Percentiles rank a stretch among this genome's conserved stretches.
These are phyloP conservation scores for Teinopalpus imperialis DNA, from an alignment of 2,888 invertebrate species.

Conservation along the genomic window DNA sequence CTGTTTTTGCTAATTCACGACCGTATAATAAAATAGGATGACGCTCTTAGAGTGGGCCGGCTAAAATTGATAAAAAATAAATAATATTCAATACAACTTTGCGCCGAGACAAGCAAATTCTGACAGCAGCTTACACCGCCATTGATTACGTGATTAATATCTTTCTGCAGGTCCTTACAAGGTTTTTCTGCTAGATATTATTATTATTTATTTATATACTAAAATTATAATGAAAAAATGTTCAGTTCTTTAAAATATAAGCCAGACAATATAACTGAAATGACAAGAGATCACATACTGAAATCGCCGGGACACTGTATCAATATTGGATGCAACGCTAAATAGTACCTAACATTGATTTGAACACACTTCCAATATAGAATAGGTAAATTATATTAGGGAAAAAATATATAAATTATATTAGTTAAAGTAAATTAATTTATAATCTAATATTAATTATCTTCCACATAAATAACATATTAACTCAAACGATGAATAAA, in stretches of 20 bases:
- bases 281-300: conserved; percentile 9
- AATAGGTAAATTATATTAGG: too few relatives aligned
- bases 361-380: conserved; percentile 54
- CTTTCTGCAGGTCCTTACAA: too few relatives aligned
- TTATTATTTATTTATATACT: too few relatives aligned
- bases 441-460: too few relatives aligned
- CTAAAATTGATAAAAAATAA: conserved; percentile 81
- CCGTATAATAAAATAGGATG: conserved; percentile 81
- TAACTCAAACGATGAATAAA: too few relatives aligned
- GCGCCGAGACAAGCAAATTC: conserved; percentile 73
- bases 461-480: too few relatives aligned
- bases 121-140: conserved; percentile 54
- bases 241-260: too few relatives aligned
- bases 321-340: conserved; percentile 70
- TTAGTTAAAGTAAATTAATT: too few relatives aligned
- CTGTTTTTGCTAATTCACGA: conserved; percentile 86
- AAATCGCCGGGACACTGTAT: conserved; percentile 60
- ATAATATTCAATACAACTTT: conserved; percentile 68
- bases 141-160: too few relatives aligned
- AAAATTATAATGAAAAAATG: too few relatives aligned
- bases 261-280: conserved; percentile 41
- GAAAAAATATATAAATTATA: too few relatives aligned
- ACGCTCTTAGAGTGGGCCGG: conserved; percentile 69
- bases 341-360: conserved; percentile 49
- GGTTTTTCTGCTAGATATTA: too few relatives aligned